Evolutionary conservation across 2,113 vertebrate genomes (phyloP), one percentile per base, ranked within the genome.

Genomic region (Tretioscincus oriximinensis): DNA sequence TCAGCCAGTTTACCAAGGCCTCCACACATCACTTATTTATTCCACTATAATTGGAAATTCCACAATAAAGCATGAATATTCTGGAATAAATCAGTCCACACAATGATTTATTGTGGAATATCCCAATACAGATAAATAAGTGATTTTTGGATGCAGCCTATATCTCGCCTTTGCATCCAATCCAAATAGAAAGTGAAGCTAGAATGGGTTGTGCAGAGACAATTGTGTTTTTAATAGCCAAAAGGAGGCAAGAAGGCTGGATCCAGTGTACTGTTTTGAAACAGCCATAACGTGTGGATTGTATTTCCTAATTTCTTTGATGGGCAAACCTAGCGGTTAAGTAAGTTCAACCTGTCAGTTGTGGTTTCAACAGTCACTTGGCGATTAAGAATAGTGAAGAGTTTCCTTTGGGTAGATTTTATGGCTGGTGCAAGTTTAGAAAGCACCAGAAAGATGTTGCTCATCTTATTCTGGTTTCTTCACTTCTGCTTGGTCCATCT

Each of bases 211-310:
- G 12, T 9, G 21, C 21, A 31, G 14, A 26, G 29, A 18, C 35
- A 11, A 26, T 24, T 20, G 68, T 3, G 28, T 31, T 29, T 69
- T 29, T 51, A 60, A 61, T 76, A 29, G 73, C 31, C 47, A 61
- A 69, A 81, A 7, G 8, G 65, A 28, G 68, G 41, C 22, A 14
- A 63, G 29, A 58, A 24, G 49, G 47, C 11, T 18, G 60, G 26
- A 54, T 41, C 76, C 45, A 76, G 63, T 70, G 70, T 22, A 21
- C 24, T 9, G 28, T 61, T 73, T 84, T 79, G 71, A 80, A 84
- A 35, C n/a, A 68, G 12, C 4, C 2, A 12, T 67, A 29, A 69
- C 35, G 10, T 47, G 51, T 9, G 21, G 29, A 26, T 67, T 79
- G 68, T 12, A 5, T 84, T 79, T 75, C 77, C 26, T 20, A 84